Evolutionary conservation across 2,888 invertebrate species (phyloP).

Genomic region (Buathra laborator): DNA sequence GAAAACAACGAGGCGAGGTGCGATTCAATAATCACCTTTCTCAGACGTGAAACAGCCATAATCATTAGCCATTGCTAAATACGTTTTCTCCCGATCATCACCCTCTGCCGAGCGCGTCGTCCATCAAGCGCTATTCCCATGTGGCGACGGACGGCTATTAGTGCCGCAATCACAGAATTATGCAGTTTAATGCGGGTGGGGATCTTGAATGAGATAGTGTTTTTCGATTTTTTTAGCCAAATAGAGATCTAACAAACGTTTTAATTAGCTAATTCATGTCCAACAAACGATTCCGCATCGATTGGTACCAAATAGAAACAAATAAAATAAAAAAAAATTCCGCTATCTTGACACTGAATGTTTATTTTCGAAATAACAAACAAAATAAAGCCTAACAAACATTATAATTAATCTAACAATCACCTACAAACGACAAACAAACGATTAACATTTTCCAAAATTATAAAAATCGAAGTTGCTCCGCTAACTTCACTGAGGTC

Average conservation of each 20-base stretch:
- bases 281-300: constrained; percentile 1
- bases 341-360: not conserved
- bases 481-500: no score
- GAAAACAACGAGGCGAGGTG: no score
- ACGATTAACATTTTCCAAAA: no score
- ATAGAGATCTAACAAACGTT: not conserved
- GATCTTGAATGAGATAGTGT: no score
- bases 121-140: no score
- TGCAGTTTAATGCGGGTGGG: no score
- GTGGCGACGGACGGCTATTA: no score
- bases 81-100: not conserved
- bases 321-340: not conserved
- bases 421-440: not conserved
- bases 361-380: not conserved
- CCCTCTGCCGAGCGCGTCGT: not conserved
- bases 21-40: no score
- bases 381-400: not conserved
- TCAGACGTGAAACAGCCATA: no score
- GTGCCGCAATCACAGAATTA: no score
- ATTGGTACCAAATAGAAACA: not conserved
- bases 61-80: not conserved
- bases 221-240: no score
- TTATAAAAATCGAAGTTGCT: no score
- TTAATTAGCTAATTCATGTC: not conserved
- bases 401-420: not conserved